Evolutionary conservation across 2,888 invertebrate genomes (phyloP).

Genomic region (Sinelater perroti): DNA sequence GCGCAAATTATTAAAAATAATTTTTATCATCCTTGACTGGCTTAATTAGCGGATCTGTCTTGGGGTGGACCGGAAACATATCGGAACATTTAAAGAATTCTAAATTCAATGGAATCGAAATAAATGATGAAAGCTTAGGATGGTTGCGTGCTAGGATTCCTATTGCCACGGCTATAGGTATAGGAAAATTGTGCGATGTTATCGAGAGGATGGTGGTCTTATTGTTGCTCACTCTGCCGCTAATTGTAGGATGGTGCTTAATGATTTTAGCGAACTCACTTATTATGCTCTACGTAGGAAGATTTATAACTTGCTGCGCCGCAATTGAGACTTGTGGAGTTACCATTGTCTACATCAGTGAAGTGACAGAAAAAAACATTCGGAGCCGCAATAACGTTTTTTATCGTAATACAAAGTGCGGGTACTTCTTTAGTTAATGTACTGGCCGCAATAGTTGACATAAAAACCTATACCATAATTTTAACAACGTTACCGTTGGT

Average conservation of each 20-base stretch:
- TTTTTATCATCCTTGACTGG: not conserved
- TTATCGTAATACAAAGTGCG: slow-evolving; percentile 84
- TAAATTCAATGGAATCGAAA: not conserved
- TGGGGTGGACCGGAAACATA: not conserved
- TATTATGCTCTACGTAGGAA: slow-evolving; percentile 70
- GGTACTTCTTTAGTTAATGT: slow-evolving; percentile 83
- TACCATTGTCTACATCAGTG: slow-evolving; percentile 84
- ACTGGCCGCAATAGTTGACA: slow-evolving; percentile 57
- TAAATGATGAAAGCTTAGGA: not conserved
- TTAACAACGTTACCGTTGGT: slow-evolving; percentile 74
- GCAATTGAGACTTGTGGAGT: slow-evolving; percentile 84
- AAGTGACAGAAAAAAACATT: slow-evolving; percentile 84
- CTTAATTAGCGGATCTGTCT: not conserved
- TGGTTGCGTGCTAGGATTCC: slow-evolving; percentile 68
- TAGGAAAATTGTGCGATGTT: slow-evolving; percentile 70
- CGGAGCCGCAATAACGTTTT: slow-evolving; percentile 86
- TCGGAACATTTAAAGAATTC: not conserved
- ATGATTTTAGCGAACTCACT: slow-evolving; percentile 74
- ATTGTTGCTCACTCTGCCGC: slow-evolving; percentile 71
- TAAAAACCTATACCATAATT: slow-evolving; percentile 69
- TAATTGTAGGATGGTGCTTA: slow-evolving; percentile 78
- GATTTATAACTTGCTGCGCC: slow-evolving; percentile 77
- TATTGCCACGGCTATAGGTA: slow-evolving; percentile 78
- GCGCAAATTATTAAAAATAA: too few species aligned
- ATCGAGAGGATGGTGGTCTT: slow-evolving; percentile 78